A percentile compares a stretch with the other conserved stretches of the same genome.
These are phyloP conservation scores for Notospermus geniculatus DNA, from an alignment of 1,140 invertebrate genomes.

Conservation along the genomic window DNA sequence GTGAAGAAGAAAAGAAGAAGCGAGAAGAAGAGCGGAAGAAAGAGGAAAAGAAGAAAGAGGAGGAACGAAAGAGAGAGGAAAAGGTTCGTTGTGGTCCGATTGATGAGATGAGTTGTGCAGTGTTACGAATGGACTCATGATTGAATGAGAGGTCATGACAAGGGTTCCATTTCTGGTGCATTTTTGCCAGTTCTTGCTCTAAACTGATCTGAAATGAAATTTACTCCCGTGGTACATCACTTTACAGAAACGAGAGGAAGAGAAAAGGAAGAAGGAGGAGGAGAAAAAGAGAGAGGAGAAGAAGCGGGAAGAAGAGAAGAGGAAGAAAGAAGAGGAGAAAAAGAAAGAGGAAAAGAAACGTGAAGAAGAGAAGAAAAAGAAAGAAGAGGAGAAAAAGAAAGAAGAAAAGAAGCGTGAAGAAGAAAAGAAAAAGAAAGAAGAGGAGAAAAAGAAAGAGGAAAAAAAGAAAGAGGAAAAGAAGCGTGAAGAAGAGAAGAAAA, in stretches of 20 bases:
- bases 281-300: constrained; percentile 5
- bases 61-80: not conserved
- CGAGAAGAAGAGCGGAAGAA: no score
- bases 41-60: not conserved
- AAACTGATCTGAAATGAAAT: no score
- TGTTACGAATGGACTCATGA: no score
- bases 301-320: not conserved
- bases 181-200: no score
- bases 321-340: constrained; percentile 1
- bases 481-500: not conserved
- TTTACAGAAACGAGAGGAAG: no score
- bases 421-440: constrained; percentile 6
- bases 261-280: constrained; percentile 3
- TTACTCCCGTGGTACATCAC: no score
- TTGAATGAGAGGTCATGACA: no score
- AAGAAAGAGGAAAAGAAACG: not conserved
- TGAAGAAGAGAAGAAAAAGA: not conserved
- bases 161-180: no score
- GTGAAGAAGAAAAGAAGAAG: no score
- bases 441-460: not conserved
- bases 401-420: not conserved
- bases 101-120: no score
- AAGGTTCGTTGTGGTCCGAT: no score
- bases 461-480: constrained; percentile 1
- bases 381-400: constrained; percentile 6